Conservation (phyloP, 1,140 invertebrate species). For the Chymomyza costata region DNA sequence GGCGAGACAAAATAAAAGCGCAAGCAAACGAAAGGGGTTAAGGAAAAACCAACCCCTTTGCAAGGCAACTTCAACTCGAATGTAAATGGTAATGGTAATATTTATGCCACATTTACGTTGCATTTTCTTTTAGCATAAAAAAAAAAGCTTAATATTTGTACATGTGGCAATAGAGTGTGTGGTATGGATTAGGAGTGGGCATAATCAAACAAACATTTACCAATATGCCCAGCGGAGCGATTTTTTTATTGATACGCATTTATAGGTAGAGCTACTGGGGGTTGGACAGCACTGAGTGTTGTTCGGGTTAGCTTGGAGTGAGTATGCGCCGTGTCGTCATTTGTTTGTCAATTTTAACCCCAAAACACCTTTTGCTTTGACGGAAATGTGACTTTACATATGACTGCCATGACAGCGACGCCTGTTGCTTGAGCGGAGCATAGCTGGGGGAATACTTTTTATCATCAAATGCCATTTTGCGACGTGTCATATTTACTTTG, state of each 20-base stretch:
- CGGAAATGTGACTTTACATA: slow-evolving; percentile 29
- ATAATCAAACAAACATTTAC: slow-evolving; percentile 45
- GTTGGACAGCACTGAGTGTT: slow-evolving; percentile 12
- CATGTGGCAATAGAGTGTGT: neutral
- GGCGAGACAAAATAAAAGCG: slow-evolving; percentile 6
- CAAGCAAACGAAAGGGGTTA: slow-evolving; percentile 2
- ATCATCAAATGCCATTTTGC: slow-evolving; percentile 67
- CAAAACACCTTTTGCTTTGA: slow-evolving; percentile 57
- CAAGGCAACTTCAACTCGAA: slow-evolving; percentile 12
- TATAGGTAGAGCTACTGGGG: slow-evolving; percentile 1
- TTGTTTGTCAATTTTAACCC: slow-evolving; percentile 36
- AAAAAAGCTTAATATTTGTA: slow-evolving; percentile 44
- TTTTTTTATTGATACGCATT: slow-evolving; percentile 60
- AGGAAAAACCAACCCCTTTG: slow-evolving; percentile 23
- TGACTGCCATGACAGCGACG: slow-evolving; percentile 40
- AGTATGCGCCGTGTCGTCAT: too few relatives aligned
- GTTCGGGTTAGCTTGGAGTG: too few relatives aligned
- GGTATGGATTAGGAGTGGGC: neutral
- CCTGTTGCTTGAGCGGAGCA: slow-evolving; percentile 6
- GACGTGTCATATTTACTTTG: slow-evolving; percentile 69
- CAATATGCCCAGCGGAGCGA: slow-evolving; percentile 57
- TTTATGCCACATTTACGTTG: slow-evolving; percentile 55
- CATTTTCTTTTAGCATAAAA: slow-evolving; percentile 54
- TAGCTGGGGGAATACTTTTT: slow-evolving; percentile 24
- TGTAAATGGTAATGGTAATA: slow-evolving; percentile 26